Conservation (phyloP, 2,113 vertebrate species). For the Ceyx melanurus region DNA sequence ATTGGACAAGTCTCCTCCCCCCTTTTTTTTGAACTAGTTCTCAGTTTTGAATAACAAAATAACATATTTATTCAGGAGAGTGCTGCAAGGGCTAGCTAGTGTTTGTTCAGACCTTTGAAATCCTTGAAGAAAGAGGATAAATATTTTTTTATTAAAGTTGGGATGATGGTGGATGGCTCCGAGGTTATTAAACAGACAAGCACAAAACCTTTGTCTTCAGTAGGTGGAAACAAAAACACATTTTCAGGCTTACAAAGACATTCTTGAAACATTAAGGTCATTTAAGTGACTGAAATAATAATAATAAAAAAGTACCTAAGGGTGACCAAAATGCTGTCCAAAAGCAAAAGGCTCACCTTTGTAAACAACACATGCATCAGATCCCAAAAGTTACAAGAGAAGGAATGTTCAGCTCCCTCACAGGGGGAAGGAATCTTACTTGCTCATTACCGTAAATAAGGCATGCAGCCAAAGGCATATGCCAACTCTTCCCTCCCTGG, state of each 20-base stretch:
- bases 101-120: not conserved
- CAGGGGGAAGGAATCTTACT: slow-evolving; percentile 47
- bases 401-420: not conserved
- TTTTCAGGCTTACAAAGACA: not conserved
- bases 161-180: not conserved
- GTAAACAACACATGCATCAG: not conserved
- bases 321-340: not conserved
- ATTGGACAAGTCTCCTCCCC: not conserved
- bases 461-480: slow-evolving; percentile 70
- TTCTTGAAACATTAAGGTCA: not conserved
- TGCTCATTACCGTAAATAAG: slow-evolving; percentile 77
- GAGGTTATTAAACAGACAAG: not conserved
- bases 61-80: not conserved
- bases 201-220: not conserved
- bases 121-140: not conserved
- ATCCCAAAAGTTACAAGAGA: slow-evolving; percentile 16
- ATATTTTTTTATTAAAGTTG: not conserved
- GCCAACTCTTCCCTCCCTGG: slow-evolving; percentile 67
- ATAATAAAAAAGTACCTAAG: not conserved
- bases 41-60: not conserved
- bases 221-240: not conserved
- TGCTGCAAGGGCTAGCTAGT: not conserved
- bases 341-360: not conserved
- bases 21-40: not conserved
- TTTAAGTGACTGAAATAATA: not conserved